Base-by-base conservation (phyloP, 2,888 invertebrate genomes). In the Synanthedon andrenaeformis region DNA sequence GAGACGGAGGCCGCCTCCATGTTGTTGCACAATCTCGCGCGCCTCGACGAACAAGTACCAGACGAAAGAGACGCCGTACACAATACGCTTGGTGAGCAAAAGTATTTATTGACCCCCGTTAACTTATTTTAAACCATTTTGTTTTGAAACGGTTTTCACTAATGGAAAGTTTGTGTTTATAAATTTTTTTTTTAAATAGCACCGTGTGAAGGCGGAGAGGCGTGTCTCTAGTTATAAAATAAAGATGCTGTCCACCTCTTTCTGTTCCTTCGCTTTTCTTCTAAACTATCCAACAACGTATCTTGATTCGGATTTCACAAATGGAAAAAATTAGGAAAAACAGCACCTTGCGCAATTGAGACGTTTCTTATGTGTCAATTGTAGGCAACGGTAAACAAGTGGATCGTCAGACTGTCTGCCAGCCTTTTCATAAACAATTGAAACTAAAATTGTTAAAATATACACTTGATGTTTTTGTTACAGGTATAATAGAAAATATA, bases 1-100 rank as follows among this genome's bases (percentile, higher is more conserved):
- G 95, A 95, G 54, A 96, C 96, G 52, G 97, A 99, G 82, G 92
- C 96, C 8, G 92, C 97, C 51, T 94, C 97, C 0, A 82, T 97
- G 53, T 80, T 99, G 4, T 94, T 99, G 2, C 97, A 98, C 82
- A 98, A 98, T 83, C 84, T 99, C 54, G 95, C 96, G 51, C 89
- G 98, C 50, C 90, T 99, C 3, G 98, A 99, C 79, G 99, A 99
- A 76, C 90, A 89, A 53, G 92, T 96, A 2, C 96, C 96, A 66
- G 98, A 98, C 76, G 99, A 99, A 83, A 90, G 94, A 42, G 98
- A 98, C 76, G 99, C 98, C 5, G 96, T 99, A 1, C 97, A 98
- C 77, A 97, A 99, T 72, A 96, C 97, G 3, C 86, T 97, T 63
- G 91, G 95, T 94, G 74, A 73, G 55, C 57, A 35, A 42, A 14